A percentile compares a stretch with the other conserved stretches of the same genome.
These are phyloP conservation scores for Catocala sponsa DNA, from an alignment of 2,888 invertebrate species.

Conservation along the genomic window DNA sequence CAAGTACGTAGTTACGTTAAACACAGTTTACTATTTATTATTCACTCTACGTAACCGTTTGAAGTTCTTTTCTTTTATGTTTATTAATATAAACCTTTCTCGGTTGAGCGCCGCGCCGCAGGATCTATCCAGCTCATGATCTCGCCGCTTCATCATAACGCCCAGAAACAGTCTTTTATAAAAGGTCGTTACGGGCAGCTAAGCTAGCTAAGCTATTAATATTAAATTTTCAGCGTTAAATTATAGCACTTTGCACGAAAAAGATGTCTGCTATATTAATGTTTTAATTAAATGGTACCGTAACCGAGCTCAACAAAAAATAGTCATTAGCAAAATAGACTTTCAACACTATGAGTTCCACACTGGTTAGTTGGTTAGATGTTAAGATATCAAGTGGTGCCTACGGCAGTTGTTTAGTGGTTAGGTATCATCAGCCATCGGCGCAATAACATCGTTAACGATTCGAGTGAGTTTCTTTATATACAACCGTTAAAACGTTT, in stretches of 20 bases:
- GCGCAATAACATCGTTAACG: constrained; percentile 11
- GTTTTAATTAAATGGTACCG: constrained; percentile 5
- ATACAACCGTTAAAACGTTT: constrained; percentile 32
- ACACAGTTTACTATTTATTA: constrained; percentile 21
- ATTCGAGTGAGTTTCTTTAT: constrained; percentile 28
- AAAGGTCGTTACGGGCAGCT: background rate
- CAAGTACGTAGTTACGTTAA: constrained; percentile 3
- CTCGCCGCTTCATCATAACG: background rate
- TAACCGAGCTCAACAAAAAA: background rate
- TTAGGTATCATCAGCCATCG: background rate
- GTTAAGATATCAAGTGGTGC: constrained; percentile 3
- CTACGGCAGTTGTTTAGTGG: constrained; percentile 1
- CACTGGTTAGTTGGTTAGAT: background rate
- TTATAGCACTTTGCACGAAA: background rate
- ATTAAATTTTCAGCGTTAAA: background rate
- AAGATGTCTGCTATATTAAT: background rate
- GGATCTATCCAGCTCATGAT: background rate
- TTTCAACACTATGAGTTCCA: background rate
- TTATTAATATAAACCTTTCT: constrained; percentile 20
- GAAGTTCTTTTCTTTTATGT: constrained; percentile 22
- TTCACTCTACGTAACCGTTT: constrained; percentile 14
- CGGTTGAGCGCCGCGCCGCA: constrained; percentile 3
- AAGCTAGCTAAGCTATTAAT: background rate
- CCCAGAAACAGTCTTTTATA: background rate
- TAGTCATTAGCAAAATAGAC: background rate